Conservation (phyloP, 2,113 vertebrate genomes). For the Percina caprodes region DNA sequence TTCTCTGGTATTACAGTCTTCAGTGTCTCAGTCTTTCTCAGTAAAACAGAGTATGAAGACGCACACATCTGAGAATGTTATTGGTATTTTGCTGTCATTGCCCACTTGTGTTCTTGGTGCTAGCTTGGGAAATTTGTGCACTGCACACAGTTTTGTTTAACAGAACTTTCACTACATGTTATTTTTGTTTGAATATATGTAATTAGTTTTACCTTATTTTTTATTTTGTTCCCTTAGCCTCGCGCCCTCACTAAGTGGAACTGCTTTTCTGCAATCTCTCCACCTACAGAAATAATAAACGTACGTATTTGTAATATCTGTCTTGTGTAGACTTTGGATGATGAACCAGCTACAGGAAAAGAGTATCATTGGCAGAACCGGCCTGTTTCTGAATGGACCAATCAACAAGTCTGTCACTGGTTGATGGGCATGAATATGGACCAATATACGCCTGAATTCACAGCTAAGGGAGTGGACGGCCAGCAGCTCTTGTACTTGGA, state of each 20-base stretch:
- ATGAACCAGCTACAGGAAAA: conserved; percentile 86
- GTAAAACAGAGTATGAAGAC: conserved; percentile 14
- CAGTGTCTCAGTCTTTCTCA: conserved; percentile 13
- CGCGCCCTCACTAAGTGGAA: background rate
- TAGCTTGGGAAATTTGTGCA: conserved; percentile 18
- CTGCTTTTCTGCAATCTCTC: background rate
- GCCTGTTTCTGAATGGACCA: conserved; percentile 89
- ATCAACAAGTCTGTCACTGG: conserved; percentile 91
- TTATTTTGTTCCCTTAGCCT: background rate
- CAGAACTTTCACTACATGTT: conserved; percentile 1
- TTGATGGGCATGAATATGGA: conserved; percentile 93
- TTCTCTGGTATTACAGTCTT: conserved; percentile 2
- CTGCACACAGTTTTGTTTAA: conserved; percentile 8
- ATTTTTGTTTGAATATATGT: background rate
- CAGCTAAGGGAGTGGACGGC: conserved; percentile 86
- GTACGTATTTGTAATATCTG: conserved; percentile 25
- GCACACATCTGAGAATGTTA: conserved; percentile 33
- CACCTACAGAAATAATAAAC: background rate
- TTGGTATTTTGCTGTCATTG: conserved; percentile 47
- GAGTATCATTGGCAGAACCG: conserved; percentile 92
- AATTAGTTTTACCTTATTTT: background rate
- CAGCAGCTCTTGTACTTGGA: conserved; percentile 88
- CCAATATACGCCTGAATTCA: conserved; percentile 90
- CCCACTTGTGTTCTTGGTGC: conserved; percentile 40
- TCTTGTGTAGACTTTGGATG: conserved; percentile 86